Base-by-base conservation (phyloP, 2,113 vertebrate genomes). In the Thamnaconus septentrionalis region DNA sequence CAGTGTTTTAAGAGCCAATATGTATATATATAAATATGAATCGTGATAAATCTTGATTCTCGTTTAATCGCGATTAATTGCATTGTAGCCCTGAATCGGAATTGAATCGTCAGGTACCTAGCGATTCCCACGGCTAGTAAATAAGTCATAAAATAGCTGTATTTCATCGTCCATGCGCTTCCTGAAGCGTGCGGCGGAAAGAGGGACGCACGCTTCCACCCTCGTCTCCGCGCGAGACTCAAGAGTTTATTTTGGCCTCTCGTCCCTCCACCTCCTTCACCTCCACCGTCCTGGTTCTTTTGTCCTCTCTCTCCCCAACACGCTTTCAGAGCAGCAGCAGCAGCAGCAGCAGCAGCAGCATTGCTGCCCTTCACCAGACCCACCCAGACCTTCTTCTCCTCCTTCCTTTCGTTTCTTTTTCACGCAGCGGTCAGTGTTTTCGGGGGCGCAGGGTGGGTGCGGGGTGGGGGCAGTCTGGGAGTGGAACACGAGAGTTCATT, bases 191-290 rank as follows among this genome's bases (percentile, higher is more conserved):
- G 64, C 64, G 66, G 18, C 18, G 18, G 18, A 31, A 31, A 31
- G 18, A 31, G 18, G 18, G 18, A 31, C 18, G 18, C 18, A 1
- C 1, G 18, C 18, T 31, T 31, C 18, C 61, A 63, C 49, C 59
- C 58, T 64, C 56, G 61, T 75, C 68, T 45, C 18, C 18, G 75
- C 40, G 18, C 18, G 1, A 68, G 72, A 71, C 69, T 75, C 61
- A 77, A 64, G 66, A 56, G 3, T 66, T 67, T 73, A 8, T 66
- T 76, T 64, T 67, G 76, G 63, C 63, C 55, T 69, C 43, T 76
- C 11, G 10, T 56, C 18, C 18, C 18, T 31, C 18, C 18, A 2
- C 18, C 18, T 31, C 18, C 18, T 31, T 31, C 18, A 31, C 18
- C 18, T 31, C 18, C 18, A 31, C 18, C 18, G 18, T n/a, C n/a